These are phyloP conservation scores for Acanthosepion pharaonis DNA, from an alignment of 2,888 invertebrate species.

Conservation along the genomic window DNA sequence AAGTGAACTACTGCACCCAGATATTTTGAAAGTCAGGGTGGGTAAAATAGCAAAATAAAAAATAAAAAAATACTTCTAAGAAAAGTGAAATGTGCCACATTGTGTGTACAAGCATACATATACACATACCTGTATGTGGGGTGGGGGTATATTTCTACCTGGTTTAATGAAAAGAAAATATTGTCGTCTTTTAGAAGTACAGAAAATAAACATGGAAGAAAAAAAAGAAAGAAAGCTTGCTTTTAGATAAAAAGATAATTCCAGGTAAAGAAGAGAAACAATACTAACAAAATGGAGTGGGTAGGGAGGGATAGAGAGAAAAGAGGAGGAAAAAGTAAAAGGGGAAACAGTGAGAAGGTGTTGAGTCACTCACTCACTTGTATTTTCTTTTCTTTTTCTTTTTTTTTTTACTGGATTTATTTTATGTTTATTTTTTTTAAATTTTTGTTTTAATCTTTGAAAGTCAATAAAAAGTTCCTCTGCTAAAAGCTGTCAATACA, in stretches of 20 bases:
- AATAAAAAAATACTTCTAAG: neutral
- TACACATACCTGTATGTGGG: neutral
- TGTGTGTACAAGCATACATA: slow-evolving; percentile 17
- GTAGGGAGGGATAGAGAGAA: neutral
- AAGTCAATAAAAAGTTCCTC: neutral
- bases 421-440: neutral
- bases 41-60: neutral
- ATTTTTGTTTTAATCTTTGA: neutral
- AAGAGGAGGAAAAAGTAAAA: neutral
- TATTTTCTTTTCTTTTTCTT: neutral
- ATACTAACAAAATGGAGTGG: neutral
- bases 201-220: neutral
- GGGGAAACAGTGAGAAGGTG: neutral
- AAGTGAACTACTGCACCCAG: neutral
- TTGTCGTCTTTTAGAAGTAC: neutral
- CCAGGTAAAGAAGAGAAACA: neutral
- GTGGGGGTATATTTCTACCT: neutral
- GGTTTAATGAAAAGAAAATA: neutral
- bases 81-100: slow-evolving; percentile 10
- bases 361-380: neutral
- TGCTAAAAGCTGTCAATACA: neutral
- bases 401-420: neutral
- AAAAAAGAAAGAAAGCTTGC: neutral
- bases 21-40: neutral
- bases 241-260: slow-evolving; percentile 24